These are phyloP conservation scores for Eilema caniola DNA, from an alignment of 2,888 invertebrate species.

Conservation along the genomic window DNA sequence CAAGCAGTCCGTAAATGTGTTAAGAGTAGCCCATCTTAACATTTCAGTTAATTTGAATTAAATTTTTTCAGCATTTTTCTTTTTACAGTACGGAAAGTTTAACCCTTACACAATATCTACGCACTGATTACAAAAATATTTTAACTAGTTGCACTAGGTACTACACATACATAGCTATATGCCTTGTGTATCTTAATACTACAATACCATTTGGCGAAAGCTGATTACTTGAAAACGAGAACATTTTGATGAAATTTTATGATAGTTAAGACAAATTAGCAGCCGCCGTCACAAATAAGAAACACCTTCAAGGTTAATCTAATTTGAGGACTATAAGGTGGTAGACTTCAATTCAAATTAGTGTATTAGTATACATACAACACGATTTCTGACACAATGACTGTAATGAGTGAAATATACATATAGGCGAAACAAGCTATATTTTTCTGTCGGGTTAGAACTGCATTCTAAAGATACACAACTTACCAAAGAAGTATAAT, in stretches of 20 bases:
- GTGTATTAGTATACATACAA: neutral
- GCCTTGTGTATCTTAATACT: neutral
- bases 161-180: neutral
- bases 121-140: neutral
- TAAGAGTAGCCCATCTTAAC: neutral
- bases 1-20: neutral
- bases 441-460: constrained; percentile 63
- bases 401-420: neutral
- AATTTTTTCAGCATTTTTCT: too few relatives aligned
- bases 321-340: neutral
- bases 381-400: too few relatives aligned
- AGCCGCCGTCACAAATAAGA: neutral
- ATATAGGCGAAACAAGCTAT: neutral
- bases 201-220: neutral
- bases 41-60: neutral
- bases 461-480: constrained; percentile 14
- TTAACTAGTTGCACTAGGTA: neutral
- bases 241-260: too few relatives aligned
- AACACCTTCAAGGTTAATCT: neutral
- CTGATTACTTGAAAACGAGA: neutral
- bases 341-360: neutral
- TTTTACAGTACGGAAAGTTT: neutral
- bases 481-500: neutral
- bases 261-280: neutral
- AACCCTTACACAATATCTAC: neutral